Evolutionary conservation across 2,113 vertebrate genomes (phyloP).

Genomic region (Platysternon megacephalum): DNA sequence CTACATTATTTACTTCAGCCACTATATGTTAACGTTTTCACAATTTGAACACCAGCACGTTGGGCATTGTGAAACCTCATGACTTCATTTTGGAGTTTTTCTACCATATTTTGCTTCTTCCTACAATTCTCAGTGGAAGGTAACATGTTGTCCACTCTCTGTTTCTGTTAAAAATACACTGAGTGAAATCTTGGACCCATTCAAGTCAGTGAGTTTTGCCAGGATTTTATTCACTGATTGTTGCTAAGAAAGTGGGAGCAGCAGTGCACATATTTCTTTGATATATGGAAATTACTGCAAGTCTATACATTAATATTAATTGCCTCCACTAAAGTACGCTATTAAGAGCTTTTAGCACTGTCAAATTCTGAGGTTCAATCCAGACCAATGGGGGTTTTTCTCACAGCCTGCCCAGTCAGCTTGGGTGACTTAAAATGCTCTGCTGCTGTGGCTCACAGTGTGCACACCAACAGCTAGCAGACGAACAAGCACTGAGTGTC

Average conservation of each 20-base stretch:
- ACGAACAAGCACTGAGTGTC: too few relatives aligned
- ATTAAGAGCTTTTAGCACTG: neutral
- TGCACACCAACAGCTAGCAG: too few relatives aligned
- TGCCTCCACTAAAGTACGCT: neutral
- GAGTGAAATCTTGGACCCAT: neutral
- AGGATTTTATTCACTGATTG: neutral
- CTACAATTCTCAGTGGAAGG: neutral
- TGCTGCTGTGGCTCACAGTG: too few relatives aligned
- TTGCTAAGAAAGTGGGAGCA: neutral
- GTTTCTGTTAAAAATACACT: neutral
- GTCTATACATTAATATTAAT: neutral
- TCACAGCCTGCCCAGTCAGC: too few relatives aligned
- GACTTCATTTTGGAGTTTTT: neutral
- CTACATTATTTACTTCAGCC: neutral
- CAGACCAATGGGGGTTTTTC: too few relatives aligned
- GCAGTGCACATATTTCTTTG: neutral
- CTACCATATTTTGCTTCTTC: neutral
- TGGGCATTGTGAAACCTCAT: neutral
- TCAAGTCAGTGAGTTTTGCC: neutral
- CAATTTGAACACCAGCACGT: neutral
- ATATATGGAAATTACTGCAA: neutral
- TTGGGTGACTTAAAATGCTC: too few relatives aligned
- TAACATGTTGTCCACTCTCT: neutral
- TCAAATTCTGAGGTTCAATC: too few relatives aligned
- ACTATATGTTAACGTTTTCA: neutral